Conservation (phyloP, 2,113 vertebrate species). For the Phalacrocorax carbo region DNA sequence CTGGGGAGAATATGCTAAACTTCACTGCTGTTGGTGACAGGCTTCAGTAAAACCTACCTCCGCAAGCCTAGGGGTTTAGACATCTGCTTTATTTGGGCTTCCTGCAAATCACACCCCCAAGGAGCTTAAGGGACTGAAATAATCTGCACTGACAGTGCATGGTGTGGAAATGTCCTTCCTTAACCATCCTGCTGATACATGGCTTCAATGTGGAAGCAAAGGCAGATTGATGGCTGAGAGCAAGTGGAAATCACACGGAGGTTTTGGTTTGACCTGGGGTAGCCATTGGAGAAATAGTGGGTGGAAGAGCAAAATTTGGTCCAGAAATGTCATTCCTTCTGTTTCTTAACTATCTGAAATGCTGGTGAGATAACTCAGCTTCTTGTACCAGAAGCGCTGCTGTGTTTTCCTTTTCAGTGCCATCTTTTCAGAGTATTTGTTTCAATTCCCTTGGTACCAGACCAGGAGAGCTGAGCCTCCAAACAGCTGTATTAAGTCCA, state of each 20-base stretch:
- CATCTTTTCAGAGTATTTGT: not conserved
- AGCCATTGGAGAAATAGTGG: not conserved
- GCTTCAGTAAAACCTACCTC: not conserved
- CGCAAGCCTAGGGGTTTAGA: not conserved
- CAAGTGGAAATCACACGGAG: not conserved
- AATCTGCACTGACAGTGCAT: slow-evolving; percentile 10
- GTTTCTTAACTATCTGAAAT: not conserved
- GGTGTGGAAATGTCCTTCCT: not conserved
- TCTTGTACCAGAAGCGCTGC: not conserved
- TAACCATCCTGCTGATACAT: not conserved
- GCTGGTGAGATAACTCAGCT: not conserved
- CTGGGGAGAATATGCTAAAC: slow-evolving; percentile 13
- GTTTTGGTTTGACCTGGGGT: not conserved
- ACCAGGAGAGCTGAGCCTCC: not conserved
- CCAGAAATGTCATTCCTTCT: not conserved
- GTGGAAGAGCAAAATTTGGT: not conserved
- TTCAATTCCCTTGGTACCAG: not conserved
- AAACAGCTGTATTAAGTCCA: not conserved
- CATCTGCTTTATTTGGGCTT: slow-evolving; percentile 6
- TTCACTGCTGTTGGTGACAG: not conserved
- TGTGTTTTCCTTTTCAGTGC: not conserved
- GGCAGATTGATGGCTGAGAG: not conserved
- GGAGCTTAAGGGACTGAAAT: not conserved
- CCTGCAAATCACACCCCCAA: slow-evolving; percentile 1
- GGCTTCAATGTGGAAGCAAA: not conserved